These are phyloP conservation scores for Novumbra hubbsi DNA, from an alignment of 2,797 vertebrate genomes.

Conservation along the genomic window DNA sequence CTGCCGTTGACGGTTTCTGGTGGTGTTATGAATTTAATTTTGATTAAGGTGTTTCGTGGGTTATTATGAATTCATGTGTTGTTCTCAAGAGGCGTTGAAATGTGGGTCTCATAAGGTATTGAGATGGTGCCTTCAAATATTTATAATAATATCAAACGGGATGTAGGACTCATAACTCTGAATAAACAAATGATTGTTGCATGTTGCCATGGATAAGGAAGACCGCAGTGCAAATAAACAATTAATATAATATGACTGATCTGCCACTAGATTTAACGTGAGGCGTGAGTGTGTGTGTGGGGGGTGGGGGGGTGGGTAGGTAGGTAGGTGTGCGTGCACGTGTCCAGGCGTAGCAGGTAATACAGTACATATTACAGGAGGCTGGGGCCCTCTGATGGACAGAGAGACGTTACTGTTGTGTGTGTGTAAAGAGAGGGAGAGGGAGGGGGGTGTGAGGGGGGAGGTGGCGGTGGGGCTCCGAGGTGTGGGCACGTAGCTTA, in stretches of 20 bases:
- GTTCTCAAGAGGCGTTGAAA: conserved; percentile 45
- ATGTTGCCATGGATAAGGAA: conserved; percentile 37
- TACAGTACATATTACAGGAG: background rate
- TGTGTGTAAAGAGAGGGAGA: conserved; percentile 1
- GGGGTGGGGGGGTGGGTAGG: conserved; percentile 12
- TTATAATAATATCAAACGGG: conserved; percentile 60
- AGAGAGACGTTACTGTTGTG: conserved; percentile 42
- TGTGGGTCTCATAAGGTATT: conserved; percentile 53
- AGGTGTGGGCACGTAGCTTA: conserved; percentile 86
- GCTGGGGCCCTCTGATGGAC: conserved; percentile 48
- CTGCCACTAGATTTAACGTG: conserved; percentile 10
- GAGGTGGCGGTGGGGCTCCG: conserved; percentile 78
- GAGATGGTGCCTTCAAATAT: conserved; percentile 59
- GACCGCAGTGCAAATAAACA: conserved; percentile 39
- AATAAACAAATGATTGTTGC: conserved; percentile 57
- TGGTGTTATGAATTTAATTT: conserved; percentile 54
- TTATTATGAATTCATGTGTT: conserved; percentile 59
- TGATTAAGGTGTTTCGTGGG: conserved; percentile 41
- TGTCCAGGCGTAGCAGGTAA: conserved; percentile 21
- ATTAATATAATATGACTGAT: conserved; percentile 32
- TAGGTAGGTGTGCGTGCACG: conserved; percentile 11
- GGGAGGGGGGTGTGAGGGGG: conserved; percentile 22
- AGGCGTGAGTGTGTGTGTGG: conserved; percentile 15
- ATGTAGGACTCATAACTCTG: conserved; percentile 44
- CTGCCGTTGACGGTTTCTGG: conserved; percentile 7